A percentile compares a stretch with the other conserved stretches of the same genome.
Conservation (phyloP, 2,888 invertebrate species). For the Rhabditoides inermis region DNA sequence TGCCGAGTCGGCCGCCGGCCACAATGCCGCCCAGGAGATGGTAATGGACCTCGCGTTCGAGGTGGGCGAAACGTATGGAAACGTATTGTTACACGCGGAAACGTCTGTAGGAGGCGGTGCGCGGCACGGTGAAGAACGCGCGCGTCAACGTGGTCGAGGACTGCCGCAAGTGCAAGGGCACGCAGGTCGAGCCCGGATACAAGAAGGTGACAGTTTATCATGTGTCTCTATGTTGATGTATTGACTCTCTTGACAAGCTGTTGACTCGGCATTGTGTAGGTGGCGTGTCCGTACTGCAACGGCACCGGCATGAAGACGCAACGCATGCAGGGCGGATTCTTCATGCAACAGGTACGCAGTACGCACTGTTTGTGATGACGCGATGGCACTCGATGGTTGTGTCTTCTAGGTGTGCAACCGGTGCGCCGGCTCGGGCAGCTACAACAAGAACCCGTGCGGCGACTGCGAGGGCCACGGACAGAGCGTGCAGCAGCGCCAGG, state of each 20-base stretch:
- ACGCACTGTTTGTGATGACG: not conserved
- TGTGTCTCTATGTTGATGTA: not conserved
- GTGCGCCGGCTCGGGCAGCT: conserved; percentile 76
- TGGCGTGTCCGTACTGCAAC: conserved; percentile 81
- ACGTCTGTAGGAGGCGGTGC: not conserved
- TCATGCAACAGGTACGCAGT: too few relatives aligned
- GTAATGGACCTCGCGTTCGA: conserved; percentile 68
- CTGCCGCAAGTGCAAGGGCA: conserved; percentile 79
- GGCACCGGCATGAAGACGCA: conserved; percentile 80
- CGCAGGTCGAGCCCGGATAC: conserved; percentile 80
- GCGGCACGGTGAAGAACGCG: conserved; percentile 75
- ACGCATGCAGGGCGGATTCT: conserved; percentile 57
- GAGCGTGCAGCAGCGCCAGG: conserved; percentile 71
- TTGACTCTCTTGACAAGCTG: not conserved
- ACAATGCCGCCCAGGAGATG: conserved; percentile 37
- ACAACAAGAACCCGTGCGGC: conserved; percentile 63
- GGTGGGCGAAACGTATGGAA: not conserved
- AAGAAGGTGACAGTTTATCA: conserved; percentile 63
- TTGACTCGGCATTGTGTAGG: conserved; percentile 41
- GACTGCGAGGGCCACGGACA: conserved; percentile 87
- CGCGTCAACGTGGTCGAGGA: conserved; percentile 82
- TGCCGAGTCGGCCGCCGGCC: conserved; percentile 41
- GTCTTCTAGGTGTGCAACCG: conserved; percentile 90
- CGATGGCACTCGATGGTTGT: conserved; percentile 16
- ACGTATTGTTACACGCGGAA: not conserved